Conservation (phyloP, 2,797 vertebrate species). For the Buceros bicornis region DNA sequence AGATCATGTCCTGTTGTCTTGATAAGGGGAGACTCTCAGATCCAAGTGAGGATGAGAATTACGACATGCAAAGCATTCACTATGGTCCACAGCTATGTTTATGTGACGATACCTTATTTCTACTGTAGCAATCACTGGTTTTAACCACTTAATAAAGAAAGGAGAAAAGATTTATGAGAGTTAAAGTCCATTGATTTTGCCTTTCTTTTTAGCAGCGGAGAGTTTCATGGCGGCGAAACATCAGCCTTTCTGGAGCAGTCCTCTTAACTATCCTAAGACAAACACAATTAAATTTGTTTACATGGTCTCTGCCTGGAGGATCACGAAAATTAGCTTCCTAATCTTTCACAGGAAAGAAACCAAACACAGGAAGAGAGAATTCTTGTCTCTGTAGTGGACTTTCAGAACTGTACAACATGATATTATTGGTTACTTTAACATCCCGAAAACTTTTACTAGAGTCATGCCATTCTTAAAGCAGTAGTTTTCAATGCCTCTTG, state of each 20-base stretch:
- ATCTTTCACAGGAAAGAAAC: background rate
- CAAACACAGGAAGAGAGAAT: background rate
- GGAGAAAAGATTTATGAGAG: rapidly evolving
- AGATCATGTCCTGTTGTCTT: background rate
- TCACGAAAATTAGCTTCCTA: background rate
- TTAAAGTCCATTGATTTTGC: background rate
- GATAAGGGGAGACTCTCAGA: background rate
- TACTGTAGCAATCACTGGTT: background rate
- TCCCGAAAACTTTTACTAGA: background rate
- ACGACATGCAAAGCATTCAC: background rate
- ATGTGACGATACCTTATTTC: background rate
- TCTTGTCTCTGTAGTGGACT: background rate
- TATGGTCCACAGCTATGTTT: background rate
- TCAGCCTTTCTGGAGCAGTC: background rate
- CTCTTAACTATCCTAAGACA: background rate
- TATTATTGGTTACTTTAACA: background rate
- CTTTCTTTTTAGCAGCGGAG: background rate
- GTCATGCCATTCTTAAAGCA: background rate
- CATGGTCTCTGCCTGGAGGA: background rate
- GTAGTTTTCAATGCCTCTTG: background rate
- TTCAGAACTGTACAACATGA: background rate
- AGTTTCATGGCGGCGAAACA: background rate
- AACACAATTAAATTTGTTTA: background rate
- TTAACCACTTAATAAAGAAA: background rate
- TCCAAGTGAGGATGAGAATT: background rate